Base-by-base conservation (phyloP, 2,113 vertebrate genomes). In the Ancistrus triradiatus region DNA sequence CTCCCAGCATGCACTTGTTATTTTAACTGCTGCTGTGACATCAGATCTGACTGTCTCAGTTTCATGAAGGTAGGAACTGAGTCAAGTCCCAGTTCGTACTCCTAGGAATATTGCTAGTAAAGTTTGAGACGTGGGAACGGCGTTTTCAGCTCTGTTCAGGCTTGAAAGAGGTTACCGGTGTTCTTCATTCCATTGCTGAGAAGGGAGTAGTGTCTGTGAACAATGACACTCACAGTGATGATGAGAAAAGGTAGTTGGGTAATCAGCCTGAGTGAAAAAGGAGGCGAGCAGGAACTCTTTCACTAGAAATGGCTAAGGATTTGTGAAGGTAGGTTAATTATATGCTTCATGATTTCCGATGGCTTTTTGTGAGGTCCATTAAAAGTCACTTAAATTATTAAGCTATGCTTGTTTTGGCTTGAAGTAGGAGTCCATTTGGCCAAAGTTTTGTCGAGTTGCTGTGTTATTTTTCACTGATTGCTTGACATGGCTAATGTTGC, bases 31-130 rank as follows among this genome's bases (percentile, higher is more conserved):
- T 37, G 67, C 72, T 69, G 62, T 83, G 83, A 86, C 83, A 84
- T 87, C 85, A 88, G 77, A 84, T 86, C 71, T 77, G 69, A 43
- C 66, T 37, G 66, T 77, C 83, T 86, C 79, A 74, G 63, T 76
- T 80, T 80, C 66, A 75, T 51, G 70, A 62, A 80, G 50, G 69
- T 62, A 73, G 53, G 22, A 28, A 76, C 72, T 37, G 69, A 76
- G 78, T 72, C 28, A 61, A 77, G 72, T 79, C 70, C 67, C 48
- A 24, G 47, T 64, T 75, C 24, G 66, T 52, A 72, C 72, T 52
- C 59, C 55, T 49, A 44, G 59, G 69, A 78, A 66, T 2, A 51
- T 9, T 53, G 48, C 14, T 21, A 21, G 18, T 4, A 46, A 50
- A 70, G 56, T 69, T 51, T 48, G 53, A 67, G 15, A 66, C 21